Evolutionary conservation across 1,140 invertebrate species (phyloP).

Genomic region (Eurosta solidaginis): DNA sequence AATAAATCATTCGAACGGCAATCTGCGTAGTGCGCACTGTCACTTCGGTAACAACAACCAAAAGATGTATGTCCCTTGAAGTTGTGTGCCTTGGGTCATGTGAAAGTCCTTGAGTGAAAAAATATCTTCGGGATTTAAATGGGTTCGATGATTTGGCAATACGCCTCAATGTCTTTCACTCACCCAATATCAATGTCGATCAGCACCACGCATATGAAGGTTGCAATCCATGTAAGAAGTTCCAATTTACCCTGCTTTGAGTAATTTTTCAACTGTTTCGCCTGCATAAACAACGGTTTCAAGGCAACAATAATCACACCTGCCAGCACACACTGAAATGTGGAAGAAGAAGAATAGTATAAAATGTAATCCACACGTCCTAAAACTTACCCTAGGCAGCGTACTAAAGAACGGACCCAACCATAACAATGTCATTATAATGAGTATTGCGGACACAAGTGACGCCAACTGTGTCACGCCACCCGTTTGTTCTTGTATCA

Average conservation of each 20-base stretch:
- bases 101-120: too few relatives aligned
- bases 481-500: constrained; percentile 79
- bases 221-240: constrained; percentile 83
- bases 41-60: too few relatives aligned
- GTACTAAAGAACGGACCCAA: constrained; percentile 83
- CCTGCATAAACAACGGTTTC: constrained; percentile 86
- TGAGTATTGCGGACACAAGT: constrained; percentile 70
- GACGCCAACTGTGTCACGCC: constrained; percentile 80
- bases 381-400: constrained; percentile 71
- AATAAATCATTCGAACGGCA: too few relatives aligned
- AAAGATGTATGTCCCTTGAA: too few relatives aligned
- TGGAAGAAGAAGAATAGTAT: background rate
- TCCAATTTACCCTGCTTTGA: constrained; percentile 82
- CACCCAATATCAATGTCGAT: constrained; percentile 81
- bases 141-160: too few relatives aligned
- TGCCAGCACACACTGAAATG: constrained; percentile 69
- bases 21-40: too few relatives aligned
- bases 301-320: constrained; percentile 90
- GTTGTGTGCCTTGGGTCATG: too few relatives aligned
- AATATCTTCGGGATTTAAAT: too few relatives aligned
- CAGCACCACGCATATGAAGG: constrained; percentile 78
- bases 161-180: too few relatives aligned
- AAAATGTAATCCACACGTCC: background rate
- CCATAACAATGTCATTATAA: constrained; percentile 79
- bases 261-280: constrained; percentile 72